phyloP scores from a whole-genome alignment of 2,888 invertebrate genomes.

The Aphodius granarius region DNA sequence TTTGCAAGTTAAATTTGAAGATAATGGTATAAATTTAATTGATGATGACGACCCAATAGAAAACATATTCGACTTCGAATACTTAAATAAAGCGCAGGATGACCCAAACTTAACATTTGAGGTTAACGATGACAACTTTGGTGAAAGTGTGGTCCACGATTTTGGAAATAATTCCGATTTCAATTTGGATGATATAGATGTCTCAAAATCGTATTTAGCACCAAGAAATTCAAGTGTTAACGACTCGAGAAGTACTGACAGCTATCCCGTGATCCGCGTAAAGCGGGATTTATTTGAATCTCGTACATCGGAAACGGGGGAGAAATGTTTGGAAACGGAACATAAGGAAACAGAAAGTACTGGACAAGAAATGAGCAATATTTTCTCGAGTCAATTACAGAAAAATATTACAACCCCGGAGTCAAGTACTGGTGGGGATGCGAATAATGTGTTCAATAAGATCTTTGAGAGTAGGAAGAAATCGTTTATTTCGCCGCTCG shows the following conservation, averaged over 20 bases:
- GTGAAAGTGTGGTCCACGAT: not conserved
- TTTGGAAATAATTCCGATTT: conserved; percentile 11
- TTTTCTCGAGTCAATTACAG: not conserved
- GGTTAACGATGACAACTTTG: not conserved
- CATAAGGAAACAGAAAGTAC: too few species aligned
- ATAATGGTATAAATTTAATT: not conserved
- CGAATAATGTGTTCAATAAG: not conserved
- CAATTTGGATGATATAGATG: conserved; percentile 26
- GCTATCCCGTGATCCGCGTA: not conserved
- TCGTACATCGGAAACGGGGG: not conserved
- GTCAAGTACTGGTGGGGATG: not conserved
- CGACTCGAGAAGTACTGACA: not conserved
- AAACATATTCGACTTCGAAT: conserved; percentile 19
- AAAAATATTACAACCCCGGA: not conserved
- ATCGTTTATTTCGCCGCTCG: not conserved
- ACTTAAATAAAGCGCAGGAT: conserved; percentile 22
- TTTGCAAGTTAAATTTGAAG: conserved; percentile 32
- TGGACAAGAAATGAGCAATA: not conserved
- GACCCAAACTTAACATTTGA: not conserved
- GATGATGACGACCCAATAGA: not conserved
- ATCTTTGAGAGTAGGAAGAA: not conserved
- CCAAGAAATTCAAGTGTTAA: not conserved
- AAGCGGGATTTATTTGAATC: conserved; percentile 7
- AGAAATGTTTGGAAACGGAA: not conserved
- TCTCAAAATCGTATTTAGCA: conserved; percentile 24